A percentile compares a stretch with the other conserved stretches of the same genome.
Conservation (phyloP, 2,888 invertebrate genomes). For the Octonoba sinensis region DNA sequence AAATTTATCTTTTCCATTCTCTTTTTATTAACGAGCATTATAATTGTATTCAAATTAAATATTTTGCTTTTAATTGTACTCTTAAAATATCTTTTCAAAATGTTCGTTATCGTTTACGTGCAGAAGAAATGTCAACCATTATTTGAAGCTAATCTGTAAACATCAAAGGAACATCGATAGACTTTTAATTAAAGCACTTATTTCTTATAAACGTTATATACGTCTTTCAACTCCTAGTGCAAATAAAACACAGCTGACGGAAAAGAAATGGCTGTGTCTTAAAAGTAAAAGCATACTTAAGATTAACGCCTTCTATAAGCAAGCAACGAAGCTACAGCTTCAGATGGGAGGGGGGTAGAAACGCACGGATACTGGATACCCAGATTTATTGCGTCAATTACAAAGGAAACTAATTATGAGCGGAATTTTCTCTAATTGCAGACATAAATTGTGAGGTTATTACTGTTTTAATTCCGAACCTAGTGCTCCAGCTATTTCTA, state of each 20-base stretch:
- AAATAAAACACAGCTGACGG: not conserved
- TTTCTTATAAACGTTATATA: slow-evolving; percentile 5
- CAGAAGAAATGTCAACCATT: too few relatives aligned
- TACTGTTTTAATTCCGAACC: slow-evolving; percentile 41
- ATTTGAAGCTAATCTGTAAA: too few relatives aligned
- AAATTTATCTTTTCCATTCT: too few relatives aligned
- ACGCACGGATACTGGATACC: slow-evolving; percentile 23
- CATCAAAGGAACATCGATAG: too few relatives aligned
- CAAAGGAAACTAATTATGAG: slow-evolving; percentile 47
- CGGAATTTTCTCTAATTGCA: slow-evolving; percentile 52
- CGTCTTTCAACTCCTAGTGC: not conserved
- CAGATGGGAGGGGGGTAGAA: not conserved
- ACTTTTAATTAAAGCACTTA: not conserved
- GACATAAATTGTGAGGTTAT: slow-evolving; percentile 50
- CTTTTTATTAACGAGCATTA: too few relatives aligned
- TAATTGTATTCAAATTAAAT: too few relatives aligned
- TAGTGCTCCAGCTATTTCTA: slow-evolving; percentile 11
- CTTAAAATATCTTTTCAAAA: too few relatives aligned
- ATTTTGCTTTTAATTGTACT: too few relatives aligned
- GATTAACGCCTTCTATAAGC: slow-evolving; percentile 15
- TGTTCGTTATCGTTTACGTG: too few relatives aligned
- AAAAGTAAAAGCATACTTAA: not conserved
- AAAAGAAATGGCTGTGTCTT: not conserved
- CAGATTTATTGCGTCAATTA: slow-evolving; percentile 50
- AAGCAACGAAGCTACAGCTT: not conserved